phyloP scores from a whole-genome alignment of 2,797 vertebrate genomes.

The Sebastes steindachneri region DNA sequence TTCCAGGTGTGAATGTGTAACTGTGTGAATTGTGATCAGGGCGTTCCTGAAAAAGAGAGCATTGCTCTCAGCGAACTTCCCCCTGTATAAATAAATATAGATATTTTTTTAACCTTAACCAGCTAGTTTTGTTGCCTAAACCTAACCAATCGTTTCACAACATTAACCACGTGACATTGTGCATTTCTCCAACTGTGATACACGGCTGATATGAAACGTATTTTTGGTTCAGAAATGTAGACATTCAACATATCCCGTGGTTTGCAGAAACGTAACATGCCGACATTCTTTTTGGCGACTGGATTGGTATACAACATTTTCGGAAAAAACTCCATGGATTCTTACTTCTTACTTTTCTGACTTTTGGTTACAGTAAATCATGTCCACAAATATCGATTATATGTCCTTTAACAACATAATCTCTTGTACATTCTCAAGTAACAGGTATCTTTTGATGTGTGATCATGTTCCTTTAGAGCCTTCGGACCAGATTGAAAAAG shows the following conservation, averaged over 20 bases:
- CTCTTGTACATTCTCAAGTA: too few relatives aligned
- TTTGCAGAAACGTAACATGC: not conserved
- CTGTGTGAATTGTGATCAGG: too few relatives aligned
- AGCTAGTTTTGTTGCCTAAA: not conserved
- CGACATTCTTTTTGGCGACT: not conserved
- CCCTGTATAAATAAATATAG: too few relatives aligned
- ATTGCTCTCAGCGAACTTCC: too few relatives aligned
- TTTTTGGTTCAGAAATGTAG: not conserved
- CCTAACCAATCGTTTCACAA: not conserved
- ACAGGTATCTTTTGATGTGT: not conserved
- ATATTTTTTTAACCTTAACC: not conserved
- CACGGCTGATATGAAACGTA: not conserved
- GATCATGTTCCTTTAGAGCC: constrained; percentile 17
- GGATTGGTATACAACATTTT: not conserved
- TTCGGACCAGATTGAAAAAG: constrained; percentile 30
- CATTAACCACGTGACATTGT: not conserved
- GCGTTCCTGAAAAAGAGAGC: too few relatives aligned
- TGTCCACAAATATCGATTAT: not conserved
- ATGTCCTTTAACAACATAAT: not conserved
- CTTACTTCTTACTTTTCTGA: not conserved
- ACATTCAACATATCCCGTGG: not conserved
- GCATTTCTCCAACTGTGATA: not conserved
- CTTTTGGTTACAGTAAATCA: not conserved
- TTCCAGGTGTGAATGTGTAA: too few relatives aligned
- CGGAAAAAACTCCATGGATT: not conserved